A percentile compares a stretch with the other conserved stretches of the same genome.
Evolutionary conservation across 1,140 invertebrate genomes (phyloP).

Genomic region (Mercenaria mercenaria): DNA sequence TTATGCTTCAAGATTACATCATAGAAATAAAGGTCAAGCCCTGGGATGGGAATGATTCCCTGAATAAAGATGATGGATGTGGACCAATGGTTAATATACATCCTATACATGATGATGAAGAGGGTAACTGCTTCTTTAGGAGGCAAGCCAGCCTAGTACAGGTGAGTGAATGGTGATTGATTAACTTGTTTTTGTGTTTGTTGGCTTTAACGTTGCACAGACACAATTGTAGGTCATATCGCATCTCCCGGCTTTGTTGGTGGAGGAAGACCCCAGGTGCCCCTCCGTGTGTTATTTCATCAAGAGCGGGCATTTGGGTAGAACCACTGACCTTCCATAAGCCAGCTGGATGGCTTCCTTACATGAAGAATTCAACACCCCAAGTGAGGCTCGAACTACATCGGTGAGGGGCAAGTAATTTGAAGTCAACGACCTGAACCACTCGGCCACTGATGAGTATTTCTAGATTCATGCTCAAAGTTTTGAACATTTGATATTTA

Average conservation of each 20-base stretch:
- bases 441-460: too few relatives aligned
- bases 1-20: slow-evolving; percentile 73
- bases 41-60: slow-evolving; percentile 72
- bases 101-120: slow-evolving; percentile 77
- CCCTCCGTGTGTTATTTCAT: too few relatives aligned
- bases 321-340: too few relatives aligned
- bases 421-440: too few relatives aligned
- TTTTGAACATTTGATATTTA: not conserved
- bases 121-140: slow-evolving; percentile 76
- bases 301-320: too few relatives aligned
- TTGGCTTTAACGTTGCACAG: too few relatives aligned
- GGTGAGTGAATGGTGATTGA: slow-evolving; percentile 67
- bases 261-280: too few relatives aligned
- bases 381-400: too few relatives aligned
- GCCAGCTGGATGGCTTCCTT: too few relatives aligned
- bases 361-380: too few relatives aligned
- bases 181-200: not conserved
- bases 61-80: slow-evolving; percentile 65
- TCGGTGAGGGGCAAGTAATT: too few relatives aligned
- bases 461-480: not conserved
- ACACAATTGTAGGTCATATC: not conserved
- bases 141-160: slow-evolving; percentile 74
- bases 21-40: slow-evolving; percentile 77
- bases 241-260: not conserved
- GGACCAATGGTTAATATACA: slow-evolving; percentile 72